Evolutionary conservation across 2,888 invertebrate genomes (phyloP).

Genomic region (Ecdyonurus torrentis): DNA sequence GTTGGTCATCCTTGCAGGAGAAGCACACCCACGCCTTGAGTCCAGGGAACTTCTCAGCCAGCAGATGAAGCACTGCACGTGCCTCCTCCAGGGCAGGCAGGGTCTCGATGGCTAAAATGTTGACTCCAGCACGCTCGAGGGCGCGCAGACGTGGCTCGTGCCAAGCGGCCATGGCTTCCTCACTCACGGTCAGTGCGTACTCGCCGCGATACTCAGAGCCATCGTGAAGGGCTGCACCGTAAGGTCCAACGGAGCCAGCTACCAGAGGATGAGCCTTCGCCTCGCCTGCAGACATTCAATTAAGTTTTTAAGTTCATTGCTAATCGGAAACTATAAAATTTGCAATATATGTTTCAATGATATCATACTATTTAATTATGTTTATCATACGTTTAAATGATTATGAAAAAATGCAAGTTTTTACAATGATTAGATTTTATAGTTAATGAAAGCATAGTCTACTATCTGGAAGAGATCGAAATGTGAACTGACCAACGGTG

Average conservation of each 20-base stretch:
- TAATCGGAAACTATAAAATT: too few relatives aligned
- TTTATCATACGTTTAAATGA: too few relatives aligned
- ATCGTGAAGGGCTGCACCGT: constrained; percentile 78
- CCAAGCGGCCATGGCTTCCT: constrained; percentile 58
- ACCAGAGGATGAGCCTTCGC: background rate
- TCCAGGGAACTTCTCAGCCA: constrained; percentile 58
- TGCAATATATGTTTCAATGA: too few relatives aligned
- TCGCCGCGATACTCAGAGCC: constrained; percentile 87
- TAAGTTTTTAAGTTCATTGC: too few relatives aligned
- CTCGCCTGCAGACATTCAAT: too few relatives aligned
- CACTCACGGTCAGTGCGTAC: constrained; percentile 48
- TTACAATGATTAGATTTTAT: too few relatives aligned
- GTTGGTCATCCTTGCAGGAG: constrained; percentile 56
- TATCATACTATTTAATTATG: too few relatives aligned
- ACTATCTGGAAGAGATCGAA: background rate
- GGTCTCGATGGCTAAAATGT: constrained; percentile 79
- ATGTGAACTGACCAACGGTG: background rate
- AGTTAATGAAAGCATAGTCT: too few relatives aligned
- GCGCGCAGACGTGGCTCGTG: constrained; percentile 68
- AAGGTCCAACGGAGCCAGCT: constrained; percentile 75
- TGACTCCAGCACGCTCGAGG: constrained; percentile 62
- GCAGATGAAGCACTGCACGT: constrained; percentile 57
- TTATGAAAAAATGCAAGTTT: too few relatives aligned
- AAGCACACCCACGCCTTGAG: constrained; percentile 76
- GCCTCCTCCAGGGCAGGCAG: constrained; percentile 77